phyloP scores from a whole-genome alignment of 2,113 vertebrate species.

The Empidonax traillii region DNA sequence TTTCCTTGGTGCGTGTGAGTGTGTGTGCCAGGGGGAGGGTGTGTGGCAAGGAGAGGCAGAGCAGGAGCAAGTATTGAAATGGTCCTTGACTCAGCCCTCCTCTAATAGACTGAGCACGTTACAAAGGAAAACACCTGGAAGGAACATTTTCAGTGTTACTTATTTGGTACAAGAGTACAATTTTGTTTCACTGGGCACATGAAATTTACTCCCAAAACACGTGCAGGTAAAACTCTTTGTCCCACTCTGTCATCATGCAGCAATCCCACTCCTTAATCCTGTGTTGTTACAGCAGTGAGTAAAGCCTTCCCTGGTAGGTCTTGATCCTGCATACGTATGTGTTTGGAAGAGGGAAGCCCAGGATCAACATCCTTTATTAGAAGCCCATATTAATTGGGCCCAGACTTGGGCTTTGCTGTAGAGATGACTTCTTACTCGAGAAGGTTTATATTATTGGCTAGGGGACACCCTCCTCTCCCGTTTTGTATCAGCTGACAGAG shows the following conservation, averaged over 20 bases:
- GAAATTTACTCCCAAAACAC: background rate
- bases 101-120: fast-evolving
- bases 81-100: background rate
- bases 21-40: background rate
- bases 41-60: fast-evolving
- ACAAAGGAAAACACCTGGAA: background rate
- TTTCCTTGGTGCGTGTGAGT: background rate
- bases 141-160: background rate
- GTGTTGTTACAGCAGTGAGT: background rate
- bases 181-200: background rate
- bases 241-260: fast-evolving
- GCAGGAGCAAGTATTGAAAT: background rate
- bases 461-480: background rate
- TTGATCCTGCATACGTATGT: fast-evolving
- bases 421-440: background rate
- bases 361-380: background rate
- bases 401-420: background rate
- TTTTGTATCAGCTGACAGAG: background rate
- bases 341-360: background rate
- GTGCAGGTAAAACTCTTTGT: background rate
- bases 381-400: background rate
- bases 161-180: background rate
- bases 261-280: background rate
- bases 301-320: background rate
- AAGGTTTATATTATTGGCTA: background rate